These are phyloP conservation scores for Zaprionus ornatus DNA, from an alignment of 1,140 invertebrate genomes.

Conservation along the genomic window DNA sequence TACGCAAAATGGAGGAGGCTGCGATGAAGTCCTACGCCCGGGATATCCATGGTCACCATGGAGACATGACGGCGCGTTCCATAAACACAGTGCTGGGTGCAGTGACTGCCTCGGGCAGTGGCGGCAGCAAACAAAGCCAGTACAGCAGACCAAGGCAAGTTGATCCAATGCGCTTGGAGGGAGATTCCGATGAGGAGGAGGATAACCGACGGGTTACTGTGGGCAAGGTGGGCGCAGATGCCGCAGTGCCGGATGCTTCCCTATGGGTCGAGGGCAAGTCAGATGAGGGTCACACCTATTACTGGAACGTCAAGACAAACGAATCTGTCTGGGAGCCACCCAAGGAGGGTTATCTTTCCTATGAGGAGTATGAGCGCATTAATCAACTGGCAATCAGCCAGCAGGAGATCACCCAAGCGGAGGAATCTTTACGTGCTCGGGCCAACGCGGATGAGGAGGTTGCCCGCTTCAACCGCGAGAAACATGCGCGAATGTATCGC, in stretches of 20 bases:
- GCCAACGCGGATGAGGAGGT: slow-evolving; percentile 80
- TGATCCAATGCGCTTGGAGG: slow-evolving; percentile 76
- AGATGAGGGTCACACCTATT: slow-evolving; percentile 89
- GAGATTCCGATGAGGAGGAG: slow-evolving; percentile 83
- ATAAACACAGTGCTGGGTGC: slow-evolving; percentile 66
- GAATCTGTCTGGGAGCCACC: slow-evolving; percentile 88
- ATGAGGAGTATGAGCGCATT: slow-evolving; percentile 87
- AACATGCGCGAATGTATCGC: slow-evolving; percentile 58
- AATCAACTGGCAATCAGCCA: slow-evolving; percentile 85
- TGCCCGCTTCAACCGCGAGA: slow-evolving; percentile 84
- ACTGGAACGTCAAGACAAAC: slow-evolving; percentile 90
- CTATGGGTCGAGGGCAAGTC: slow-evolving; percentile 88
- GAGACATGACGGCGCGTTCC: slow-evolving; percentile 88
- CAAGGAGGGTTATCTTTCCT: slow-evolving; percentile 87
- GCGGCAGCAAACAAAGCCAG: neutral
- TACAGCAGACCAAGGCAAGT: slow-evolving; percentile 50
- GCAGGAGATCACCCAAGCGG: slow-evolving; percentile 83
- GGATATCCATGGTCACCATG: slow-evolving; percentile 85
- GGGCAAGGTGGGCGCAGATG: slow-evolving; percentile 74
- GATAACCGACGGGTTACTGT: slow-evolving; percentile 71
- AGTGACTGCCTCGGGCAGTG: slow-evolving; percentile 13
- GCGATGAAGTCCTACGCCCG: slow-evolving; percentile 93
- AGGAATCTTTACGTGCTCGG: slow-evolving; percentile 69
- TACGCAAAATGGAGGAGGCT: slow-evolving; percentile 95
- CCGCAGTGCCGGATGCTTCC: slow-evolving; percentile 79